Evolutionary conservation across 2,797 vertebrate species (phyloP).

Genomic region (Helostoma temminkii): DNA sequence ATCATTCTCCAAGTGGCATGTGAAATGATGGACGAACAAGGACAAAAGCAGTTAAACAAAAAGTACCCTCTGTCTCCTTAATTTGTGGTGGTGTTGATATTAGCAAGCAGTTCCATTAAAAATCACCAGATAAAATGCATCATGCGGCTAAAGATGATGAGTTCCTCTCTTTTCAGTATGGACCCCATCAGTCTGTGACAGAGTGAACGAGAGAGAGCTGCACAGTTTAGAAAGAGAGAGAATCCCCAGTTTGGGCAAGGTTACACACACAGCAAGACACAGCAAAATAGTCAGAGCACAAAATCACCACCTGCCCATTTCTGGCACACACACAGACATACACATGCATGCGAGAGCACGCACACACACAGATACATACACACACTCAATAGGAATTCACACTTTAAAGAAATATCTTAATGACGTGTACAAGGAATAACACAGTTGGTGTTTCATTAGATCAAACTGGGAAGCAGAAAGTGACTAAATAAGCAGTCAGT

Average conservation of each 20-base stretch:
- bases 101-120: constrained; percentile 39
- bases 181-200: neutral
- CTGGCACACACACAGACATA: constrained; percentile 32
- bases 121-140: constrained; percentile 31
- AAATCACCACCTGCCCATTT: constrained; percentile 74
- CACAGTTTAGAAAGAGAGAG: neutral
- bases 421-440: constrained; percentile 3
- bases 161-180: constrained; percentile 25
- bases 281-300: constrained; percentile 68
- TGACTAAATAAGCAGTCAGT: constrained; percentile 19
- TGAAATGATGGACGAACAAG: neutral
- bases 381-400: neutral
- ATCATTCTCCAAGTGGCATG: no score
- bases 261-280: constrained; percentile 51
- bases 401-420: constrained; percentile 2
- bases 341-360: neutral
- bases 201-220: neutral
- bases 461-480: constrained; percentile 20
- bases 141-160: constrained; percentile 38
- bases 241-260: constrained; percentile 41
- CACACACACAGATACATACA: neutral
- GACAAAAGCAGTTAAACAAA: constrained; percentile 17
- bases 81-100: constrained; percentile 30
- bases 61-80: constrained; percentile 23
- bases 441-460: neutral